Evolutionary conservation across 2,113 vertebrate genomes (phyloP).

Genomic region (Lepidothrix coronata): DNA sequence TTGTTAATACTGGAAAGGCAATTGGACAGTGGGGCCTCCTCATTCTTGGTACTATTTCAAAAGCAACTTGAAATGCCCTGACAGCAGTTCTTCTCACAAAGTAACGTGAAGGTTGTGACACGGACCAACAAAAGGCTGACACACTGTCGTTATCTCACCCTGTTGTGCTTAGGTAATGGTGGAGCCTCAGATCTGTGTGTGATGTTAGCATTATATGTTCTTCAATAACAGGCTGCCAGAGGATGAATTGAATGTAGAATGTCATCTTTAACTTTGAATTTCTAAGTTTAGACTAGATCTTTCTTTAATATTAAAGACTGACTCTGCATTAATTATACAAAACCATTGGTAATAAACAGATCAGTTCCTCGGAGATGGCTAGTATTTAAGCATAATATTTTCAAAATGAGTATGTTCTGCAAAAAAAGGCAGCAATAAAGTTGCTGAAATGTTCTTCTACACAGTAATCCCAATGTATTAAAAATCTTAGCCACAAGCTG

Average conservation of each 20-base stretch:
- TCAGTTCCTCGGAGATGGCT: not conserved
- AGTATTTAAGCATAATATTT: not conserved
- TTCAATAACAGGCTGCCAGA: constrained; percentile 50
- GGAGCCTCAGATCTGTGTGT: constrained; percentile 44
- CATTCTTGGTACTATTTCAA: constrained; percentile 66
- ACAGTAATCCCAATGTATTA: not conserved
- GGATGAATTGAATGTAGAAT: constrained; percentile 44
- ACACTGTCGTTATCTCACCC: constrained; percentile 54
- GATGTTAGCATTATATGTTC: constrained; percentile 56
- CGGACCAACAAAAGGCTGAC: constrained; percentile 63
- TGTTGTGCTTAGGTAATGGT: constrained; percentile 65
- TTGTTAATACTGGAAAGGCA: constrained; percentile 63
- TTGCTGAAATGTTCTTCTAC: not conserved
- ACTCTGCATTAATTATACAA: not conserved
- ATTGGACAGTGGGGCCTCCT: constrained; percentile 61
- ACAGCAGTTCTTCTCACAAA: constrained; percentile 66
- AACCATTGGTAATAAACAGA: not conserved
- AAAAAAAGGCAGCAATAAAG: not conserved
- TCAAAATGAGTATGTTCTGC: not conserved
- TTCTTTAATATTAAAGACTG: constrained; percentile 6
- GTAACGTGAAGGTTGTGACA: constrained; percentile 62
- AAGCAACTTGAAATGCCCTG: constrained; percentile 67
- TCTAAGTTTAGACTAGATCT: constrained; percentile 15
- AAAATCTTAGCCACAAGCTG: not conserved
- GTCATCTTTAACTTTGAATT: constrained; percentile 39